Evolutionary conservation across 1,140 invertebrate genomes (phyloP).

Genomic region (Anadara kagoshimensis): DNA sequence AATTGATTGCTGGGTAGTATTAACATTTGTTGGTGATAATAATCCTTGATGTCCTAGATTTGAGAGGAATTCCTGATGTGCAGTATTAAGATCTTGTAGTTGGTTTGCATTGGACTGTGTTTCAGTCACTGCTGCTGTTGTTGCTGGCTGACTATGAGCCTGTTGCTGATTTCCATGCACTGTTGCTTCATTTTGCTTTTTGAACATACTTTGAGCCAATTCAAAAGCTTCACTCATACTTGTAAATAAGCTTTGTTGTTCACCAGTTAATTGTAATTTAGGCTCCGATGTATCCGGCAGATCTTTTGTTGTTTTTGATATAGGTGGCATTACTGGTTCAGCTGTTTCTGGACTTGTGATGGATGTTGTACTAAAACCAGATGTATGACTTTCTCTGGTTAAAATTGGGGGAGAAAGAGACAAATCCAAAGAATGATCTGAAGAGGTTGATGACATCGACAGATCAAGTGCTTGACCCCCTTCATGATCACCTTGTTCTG

Average conservation of each 20-base stretch:
- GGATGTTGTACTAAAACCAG: not conserved
- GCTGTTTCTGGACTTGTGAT: no score
- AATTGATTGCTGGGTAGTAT: no score
- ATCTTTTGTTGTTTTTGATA: not conserved
- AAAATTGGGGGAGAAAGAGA: not conserved
- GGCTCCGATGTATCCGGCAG: not conserved
- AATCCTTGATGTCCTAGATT: no score
- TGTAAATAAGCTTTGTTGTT: slow-evolving; percentile 33
- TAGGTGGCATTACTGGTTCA: no score
- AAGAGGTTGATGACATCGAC: not conserved
- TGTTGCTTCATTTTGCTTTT: slow-evolving; percentile 28
- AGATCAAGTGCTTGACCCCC: slow-evolving; percentile 7
- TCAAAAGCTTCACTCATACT: slow-evolving; percentile 40
- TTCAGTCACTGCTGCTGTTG: slow-evolving; percentile 36
- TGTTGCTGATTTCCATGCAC: not conserved
- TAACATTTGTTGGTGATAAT: no score
- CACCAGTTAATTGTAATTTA: slow-evolving; percentile 32
- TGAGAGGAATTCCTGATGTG: no score
- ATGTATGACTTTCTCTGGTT: not conserved
- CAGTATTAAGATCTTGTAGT: not conserved
- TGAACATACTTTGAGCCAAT: slow-evolving; percentile 32
- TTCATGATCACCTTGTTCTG: no score
- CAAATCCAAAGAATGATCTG: not conserved
- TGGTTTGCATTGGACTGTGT: not conserved
- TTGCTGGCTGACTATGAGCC: slow-evolving; percentile 13